Evolutionary conservation across 2,113 vertebrate species (phyloP).

Genomic region (Mystacornis crossleyi): DNA sequence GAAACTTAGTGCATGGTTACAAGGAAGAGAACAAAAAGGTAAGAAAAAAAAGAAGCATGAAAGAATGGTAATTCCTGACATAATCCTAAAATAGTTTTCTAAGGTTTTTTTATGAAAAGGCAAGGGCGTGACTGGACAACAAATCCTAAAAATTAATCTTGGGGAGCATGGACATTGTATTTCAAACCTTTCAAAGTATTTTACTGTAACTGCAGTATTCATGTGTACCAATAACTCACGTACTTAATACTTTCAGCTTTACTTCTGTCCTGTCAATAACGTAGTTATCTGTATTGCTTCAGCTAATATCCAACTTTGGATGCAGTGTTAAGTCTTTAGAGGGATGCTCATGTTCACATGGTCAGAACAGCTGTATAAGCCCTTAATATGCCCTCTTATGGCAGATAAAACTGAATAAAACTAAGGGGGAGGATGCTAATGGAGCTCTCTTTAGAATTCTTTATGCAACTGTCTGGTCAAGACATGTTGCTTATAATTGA

Average conservation of each 20-base stretch:
- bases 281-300: conserved; percentile 18
- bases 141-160: conserved; percentile 25
- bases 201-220: conserved; percentile 16
- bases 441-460: conserved; percentile 96
- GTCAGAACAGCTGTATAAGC: conserved; percentile 68
- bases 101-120: conserved; percentile 43
- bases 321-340: conserved; percentile 25
- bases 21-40: conserved; percentile 71
- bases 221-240: not conserved
- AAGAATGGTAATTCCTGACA: conserved; percentile 41
- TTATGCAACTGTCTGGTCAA: conserved; percentile 96
- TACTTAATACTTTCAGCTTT: not conserved
- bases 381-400: conserved; percentile 76
- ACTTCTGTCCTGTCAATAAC: not conserved
- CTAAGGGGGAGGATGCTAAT: conserved; percentile 90
- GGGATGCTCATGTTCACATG: conserved; percentile 46
- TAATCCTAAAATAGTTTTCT: conserved; percentile 65
- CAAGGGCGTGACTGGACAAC: conserved; percentile 29
- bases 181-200: conserved; percentile 52
- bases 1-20: conserved; percentile 77
- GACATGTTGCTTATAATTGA: conserved; percentile 99
- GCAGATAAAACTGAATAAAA: conserved; percentile 82
- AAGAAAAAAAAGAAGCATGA: conserved; percentile 39
- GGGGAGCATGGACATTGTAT: not conserved
- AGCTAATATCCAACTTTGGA: conserved; percentile 33